Percentiles rank a stretch among this genome's conserved stretches.
Evolutionary conservation across 2,888 invertebrate species (phyloP).

Genomic region (Nephrotoma flavescens): DNA sequence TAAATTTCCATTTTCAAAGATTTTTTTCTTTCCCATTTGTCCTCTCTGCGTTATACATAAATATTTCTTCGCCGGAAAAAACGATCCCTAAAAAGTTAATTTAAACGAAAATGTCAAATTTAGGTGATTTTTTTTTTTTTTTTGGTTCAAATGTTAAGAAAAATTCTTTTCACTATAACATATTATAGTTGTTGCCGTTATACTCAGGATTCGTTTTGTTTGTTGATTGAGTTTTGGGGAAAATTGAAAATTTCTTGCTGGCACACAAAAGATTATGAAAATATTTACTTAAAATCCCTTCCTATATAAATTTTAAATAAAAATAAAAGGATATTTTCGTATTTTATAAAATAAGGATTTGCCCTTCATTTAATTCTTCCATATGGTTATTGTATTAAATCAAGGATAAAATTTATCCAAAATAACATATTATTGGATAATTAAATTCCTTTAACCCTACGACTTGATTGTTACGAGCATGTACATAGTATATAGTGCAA

Average conservation of each 20-base stretch:
- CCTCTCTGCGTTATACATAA: neutral
- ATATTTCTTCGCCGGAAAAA: neutral
- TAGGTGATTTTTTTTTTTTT: neutral
- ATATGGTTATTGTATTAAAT: neutral
- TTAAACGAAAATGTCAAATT: neutral
- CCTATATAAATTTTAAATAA: neutral
- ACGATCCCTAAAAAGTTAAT: neutral
- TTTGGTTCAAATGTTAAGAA: neutral
- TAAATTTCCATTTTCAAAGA: neutral
- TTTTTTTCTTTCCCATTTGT: neutral
- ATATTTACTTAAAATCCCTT: neutral
- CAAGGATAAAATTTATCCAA: neutral
- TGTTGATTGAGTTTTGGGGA: neutral
- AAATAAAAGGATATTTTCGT: neutral
- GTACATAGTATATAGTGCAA: neutral
- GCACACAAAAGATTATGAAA: neutral
- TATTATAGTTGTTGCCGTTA: neutral
- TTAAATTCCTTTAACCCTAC: neutral
- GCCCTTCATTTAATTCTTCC: neutral
- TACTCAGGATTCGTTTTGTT: neutral
- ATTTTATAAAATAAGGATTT: neutral
- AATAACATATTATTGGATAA: neutral
- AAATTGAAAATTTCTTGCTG: neutral
- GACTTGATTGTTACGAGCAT: neutral
- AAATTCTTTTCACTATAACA: neutral